phyloP scores from a whole-genome alignment of 2,797 vertebrate species.

The Ataeniobius toweri region DNA sequence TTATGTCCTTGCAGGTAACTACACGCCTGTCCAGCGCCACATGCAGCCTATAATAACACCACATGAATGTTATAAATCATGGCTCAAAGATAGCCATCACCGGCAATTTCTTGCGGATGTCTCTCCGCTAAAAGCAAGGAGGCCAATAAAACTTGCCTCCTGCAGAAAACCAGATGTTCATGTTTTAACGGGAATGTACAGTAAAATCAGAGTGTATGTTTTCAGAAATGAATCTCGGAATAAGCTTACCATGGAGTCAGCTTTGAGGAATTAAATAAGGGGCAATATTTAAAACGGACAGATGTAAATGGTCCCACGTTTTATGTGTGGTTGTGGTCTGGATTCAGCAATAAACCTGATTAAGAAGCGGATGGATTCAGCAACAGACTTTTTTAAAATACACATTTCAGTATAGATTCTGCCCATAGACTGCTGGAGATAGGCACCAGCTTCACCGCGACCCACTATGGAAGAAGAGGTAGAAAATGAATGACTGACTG shows the following conservation, averaged over 20 bases:
- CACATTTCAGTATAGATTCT: neutral
- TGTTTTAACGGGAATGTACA: conserved; percentile 6
- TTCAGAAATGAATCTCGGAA: neutral
- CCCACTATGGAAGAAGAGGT: too few relatives aligned
- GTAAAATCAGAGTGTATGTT: conserved; percentile 7
- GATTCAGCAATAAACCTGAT: neutral
- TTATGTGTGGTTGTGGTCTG: neutral
- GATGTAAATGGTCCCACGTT: neutral
- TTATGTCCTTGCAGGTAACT: neutral
- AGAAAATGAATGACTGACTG: too few relatives aligned
- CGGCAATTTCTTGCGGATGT: conserved; percentile 31
- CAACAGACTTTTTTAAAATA: neutral
- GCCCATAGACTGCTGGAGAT: too few relatives aligned
- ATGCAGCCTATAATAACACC: conserved; percentile 10
- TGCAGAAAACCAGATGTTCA: conserved; percentile 45
- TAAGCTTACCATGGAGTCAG: neutral
- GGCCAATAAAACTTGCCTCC: conserved; percentile 22
- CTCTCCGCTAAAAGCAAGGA: conserved; percentile 10
- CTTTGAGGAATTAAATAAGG: neutral
- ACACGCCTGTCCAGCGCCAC: neutral
- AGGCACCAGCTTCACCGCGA: too few relatives aligned
- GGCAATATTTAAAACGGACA: conserved; percentile 4
- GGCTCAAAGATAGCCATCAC: conserved; percentile 30
- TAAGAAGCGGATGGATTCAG: neutral
- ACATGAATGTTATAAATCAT: conserved; percentile 38